Base-by-base conservation (phyloP, 2,113 vertebrate genomes). In the Synodontis membranacea region DNA sequence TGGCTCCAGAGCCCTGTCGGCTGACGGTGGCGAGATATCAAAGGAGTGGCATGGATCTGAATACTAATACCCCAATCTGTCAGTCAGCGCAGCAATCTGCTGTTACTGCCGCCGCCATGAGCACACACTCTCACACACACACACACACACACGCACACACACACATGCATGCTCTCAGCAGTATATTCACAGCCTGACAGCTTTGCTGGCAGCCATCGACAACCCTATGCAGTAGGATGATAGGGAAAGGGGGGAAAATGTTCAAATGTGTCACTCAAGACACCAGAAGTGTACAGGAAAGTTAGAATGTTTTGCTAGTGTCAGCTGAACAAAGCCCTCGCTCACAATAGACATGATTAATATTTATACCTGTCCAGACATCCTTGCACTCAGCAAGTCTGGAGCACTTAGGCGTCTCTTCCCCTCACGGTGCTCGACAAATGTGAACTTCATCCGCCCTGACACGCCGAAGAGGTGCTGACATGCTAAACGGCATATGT, bases 291-390 rank as follows among this genome's bases (percentile, higher is more conserved):
- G 70, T 46, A 39, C 39, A 48, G 56, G 46, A 79, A 83, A 82
- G 76, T 52, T 66, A 12, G 82, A 52, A 84, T 89, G 87, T 86
- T 90, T 89, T 88, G 83, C 88, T 85, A 46, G 83, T 23, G 85
- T 86, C 86, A 89, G 89, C 28, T 21, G 48, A 80, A 84, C 86
- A 88, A 88, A 91, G 79, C 62, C 56, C 66, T 64, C 48, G 85
- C 79, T 83, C 82, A 88, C 89, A 88, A 89, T 89, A 81, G 86
- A 86, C 44, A 86, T 84, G 82, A 89, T 90, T 88, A 84, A 91
- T 90, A 91, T 91, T 89, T 87, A 89, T 87, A 88, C 80, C 82
- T 83, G 82, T 89, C 84, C 86, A 88, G 84, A 88, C 75, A 74
- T 64, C 75, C 66, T 80, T 76, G 44, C 70, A 85, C 78, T 89